Base-by-base conservation (phyloP, 2,113 vertebrate species). In the Nymphicus hollandicus region DNA sequence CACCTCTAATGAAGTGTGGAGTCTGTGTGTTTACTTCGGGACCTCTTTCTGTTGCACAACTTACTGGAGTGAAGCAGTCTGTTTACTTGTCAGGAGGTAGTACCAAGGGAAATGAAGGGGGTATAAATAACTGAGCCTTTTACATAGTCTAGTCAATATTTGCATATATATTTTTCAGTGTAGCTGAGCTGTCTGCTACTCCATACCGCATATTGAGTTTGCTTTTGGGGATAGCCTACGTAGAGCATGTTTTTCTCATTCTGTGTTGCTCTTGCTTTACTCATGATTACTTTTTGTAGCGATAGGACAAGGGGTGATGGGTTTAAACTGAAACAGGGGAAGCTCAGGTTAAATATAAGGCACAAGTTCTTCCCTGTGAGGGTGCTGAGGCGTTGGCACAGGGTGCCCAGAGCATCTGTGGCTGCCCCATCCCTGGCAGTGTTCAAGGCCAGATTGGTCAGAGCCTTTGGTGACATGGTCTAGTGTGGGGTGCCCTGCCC, bases 11-110 rank as follows among this genome's bases (percentile, higher is more conserved):
- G 81, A 92, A 87, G 85, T 50, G 53, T 41, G 31, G 53, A 91
- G 87, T 79, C 93, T 87, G 44, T 24, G 47, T 95, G 89, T 94
- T 95, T 95, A 86, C 93, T 93, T 43, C 17, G 35, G 86, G 86
- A 78, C 73, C 81, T 92, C 69, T 46, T 60, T 72, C 72, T 95
- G 93, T 92, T 87, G 81, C 91, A 81, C 91, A 96, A 89, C 93
- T 87, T 14, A 0, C 81, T 49, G 60, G 50, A 93, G 83, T 1
- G 6, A 80, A 91, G 94, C 94, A 86, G 77, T 92, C 91, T 97
- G 94, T 93, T 96, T 91, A 79, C 90, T 94, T 68, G 79, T 93
- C 31, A 22, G 83, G 79, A 88, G 74, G 83, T 22, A 86, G 92
- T 80, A 86, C 89, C 58, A 20, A 93, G 86, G 78, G 49, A 91